These are phyloP conservation scores for Cebus imitator DNA, from an alignment of 2,113 vertebrate genomes.

Conservation along the genomic window DNA sequence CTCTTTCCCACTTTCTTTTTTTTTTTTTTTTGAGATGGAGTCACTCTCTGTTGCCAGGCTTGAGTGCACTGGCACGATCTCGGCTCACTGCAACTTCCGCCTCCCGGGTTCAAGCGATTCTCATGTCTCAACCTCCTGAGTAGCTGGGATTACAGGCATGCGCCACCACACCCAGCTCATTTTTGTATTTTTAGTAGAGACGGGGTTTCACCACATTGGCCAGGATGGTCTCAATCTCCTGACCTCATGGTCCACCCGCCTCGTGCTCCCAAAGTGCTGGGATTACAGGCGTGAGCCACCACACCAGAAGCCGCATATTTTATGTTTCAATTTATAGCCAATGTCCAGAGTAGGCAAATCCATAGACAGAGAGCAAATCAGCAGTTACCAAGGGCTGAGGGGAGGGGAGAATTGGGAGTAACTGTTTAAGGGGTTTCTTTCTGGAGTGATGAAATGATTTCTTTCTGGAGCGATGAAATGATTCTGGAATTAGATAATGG, in stretches of 20 bases:
- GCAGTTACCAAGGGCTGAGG: not conserved
- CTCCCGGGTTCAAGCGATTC: not conserved
- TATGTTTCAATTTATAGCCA: not conserved
- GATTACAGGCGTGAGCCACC: not conserved
- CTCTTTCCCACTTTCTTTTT: not conserved
- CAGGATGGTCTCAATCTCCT: not conserved
- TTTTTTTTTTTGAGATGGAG: not conserved
- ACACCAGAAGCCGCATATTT: not conserved
- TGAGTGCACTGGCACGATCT: not conserved
- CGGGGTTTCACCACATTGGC: not conserved
- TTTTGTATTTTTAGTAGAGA: not conserved
- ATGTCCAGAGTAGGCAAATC: not conserved
- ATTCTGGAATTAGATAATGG: not conserved
- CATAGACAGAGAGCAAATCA: not conserved
- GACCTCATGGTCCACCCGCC: not conserved
- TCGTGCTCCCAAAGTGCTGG: not conserved
- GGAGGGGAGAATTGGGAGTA: not conserved
- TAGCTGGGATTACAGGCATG: not conserved
- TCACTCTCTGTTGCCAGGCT: not conserved
- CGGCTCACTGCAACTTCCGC: not conserved
- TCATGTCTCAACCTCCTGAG: not conserved
- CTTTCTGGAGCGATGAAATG: not conserved
- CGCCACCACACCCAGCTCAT: not conserved
- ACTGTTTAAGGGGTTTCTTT: not conserved
- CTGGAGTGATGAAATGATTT: not conserved